Evolutionary conservation across 2,888 invertebrate genomes (phyloP), one percentile per base, ranked within the genome.

Genomic region (Quadroppia sp.): DNA sequence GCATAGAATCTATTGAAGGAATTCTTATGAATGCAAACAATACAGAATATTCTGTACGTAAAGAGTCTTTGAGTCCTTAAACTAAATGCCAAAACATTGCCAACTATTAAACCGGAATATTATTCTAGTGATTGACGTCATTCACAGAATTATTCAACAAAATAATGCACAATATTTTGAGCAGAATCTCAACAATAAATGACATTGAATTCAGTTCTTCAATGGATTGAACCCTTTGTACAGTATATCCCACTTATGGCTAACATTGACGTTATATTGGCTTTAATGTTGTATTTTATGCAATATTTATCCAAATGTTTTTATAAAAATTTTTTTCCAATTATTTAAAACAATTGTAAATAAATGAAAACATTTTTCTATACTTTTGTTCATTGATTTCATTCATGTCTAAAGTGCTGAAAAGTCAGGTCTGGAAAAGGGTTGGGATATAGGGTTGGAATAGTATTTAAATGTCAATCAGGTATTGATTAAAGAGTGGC

Each of bases 151-250:
- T 59, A 28, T 30, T 17, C 59, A 28, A 61, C 32, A 32, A 28
- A 9, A 9, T 32, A 25, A 20, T 6, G 23, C 6, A 45, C 45
- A 11, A 17, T 20, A 17, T 32, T 61, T 36, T n/a, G 61, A 61
- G 32, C 61, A 61, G 61, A 61, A 32, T 61, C 61, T 32, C 61
- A 6, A 32, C 25, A 36, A 4, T 20, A 3, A n/a, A 13, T 61
- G 61, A 32, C 61, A 61, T 61, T 61, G 36, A 61, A 61, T 61
- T 56, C n/a, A n/a, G n/a, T n/a, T n/a, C n/a, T n/a, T 20, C 7
- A 4, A 36, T 36, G 6, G 36, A 11, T 36, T 28, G 3, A 53
- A 53, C 53, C 23, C 53, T 23, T 53, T 53, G 2, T 23, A 53
- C 53, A 53, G 23, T 53, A 9, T 13, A 25, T 9, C 2, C 53